Conservation (phyloP, 2,888 invertebrate species). For the Hydroisotoma schaefferi region DNA sequence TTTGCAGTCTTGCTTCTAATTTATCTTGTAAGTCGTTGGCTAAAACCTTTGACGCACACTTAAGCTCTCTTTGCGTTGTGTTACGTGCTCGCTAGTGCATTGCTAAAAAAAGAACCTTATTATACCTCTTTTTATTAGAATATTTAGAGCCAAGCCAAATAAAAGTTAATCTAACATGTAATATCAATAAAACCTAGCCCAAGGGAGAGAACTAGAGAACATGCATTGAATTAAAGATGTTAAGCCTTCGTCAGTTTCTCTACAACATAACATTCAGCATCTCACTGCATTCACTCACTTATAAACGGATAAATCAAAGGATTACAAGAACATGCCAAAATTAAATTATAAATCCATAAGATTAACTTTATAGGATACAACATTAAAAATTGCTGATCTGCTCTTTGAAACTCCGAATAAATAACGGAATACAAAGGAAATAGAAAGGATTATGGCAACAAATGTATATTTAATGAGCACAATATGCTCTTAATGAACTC, state of each 20-base stretch:
- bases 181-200: no score
- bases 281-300: background rate
- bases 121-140: background rate
- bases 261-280: background rate
- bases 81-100: no score
- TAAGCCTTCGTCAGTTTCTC: no score
- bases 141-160: background rate
- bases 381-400: background rate
- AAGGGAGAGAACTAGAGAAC: no score
- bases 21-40: no score
- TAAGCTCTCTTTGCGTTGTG: no score
- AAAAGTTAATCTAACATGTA: background rate
- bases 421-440: background rate
- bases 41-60: no score
- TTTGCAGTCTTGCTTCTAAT: no score
- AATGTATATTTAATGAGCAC: constrained; percentile 18
- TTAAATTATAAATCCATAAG: background rate
- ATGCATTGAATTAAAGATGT: no score
- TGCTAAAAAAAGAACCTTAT: background rate
- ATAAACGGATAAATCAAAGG: constrained; percentile 3
- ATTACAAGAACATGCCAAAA: background rate
- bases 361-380: constrained; percentile 4
- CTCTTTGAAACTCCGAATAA: background rate
- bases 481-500: constrained; percentile 19
- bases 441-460: constrained; percentile 11